These are phyloP conservation scores for Nipponacmea schrenckii DNA, from an alignment of 2,888 invertebrate species.

Conservation along the genomic window DNA sequence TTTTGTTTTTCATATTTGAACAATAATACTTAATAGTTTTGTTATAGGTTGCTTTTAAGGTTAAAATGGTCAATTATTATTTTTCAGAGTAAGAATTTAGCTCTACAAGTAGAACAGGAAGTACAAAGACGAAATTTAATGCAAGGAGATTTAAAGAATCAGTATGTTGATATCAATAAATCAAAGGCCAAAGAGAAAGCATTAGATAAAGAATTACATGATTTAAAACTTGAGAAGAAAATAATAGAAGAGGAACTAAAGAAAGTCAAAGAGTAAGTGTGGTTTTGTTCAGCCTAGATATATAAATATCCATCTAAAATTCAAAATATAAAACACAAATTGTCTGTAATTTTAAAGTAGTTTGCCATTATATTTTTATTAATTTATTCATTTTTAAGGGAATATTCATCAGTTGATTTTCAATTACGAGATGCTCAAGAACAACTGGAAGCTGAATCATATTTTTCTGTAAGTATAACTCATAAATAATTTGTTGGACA, in stretches of 20 bases:
- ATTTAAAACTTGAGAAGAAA: constrained; percentile 77
- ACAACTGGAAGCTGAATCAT: constrained; percentile 94
- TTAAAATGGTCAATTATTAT: constrained; percentile 3
- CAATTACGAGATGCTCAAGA: constrained; percentile 92
- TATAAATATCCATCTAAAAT: too few species aligned
- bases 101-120: constrained; percentile 91
- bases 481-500: not conserved
- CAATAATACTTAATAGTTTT: too few species aligned
- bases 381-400: constrained; percentile 44
- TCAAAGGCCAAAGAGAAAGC: constrained; percentile 80
- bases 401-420: constrained; percentile 73
- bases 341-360: too few species aligned
- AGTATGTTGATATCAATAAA: constrained; percentile 78
- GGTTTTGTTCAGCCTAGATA: not conserved
- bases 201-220: constrained; percentile 73
- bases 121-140: constrained; percentile 84
- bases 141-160: constrained; percentile 82
- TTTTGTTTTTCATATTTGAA: too few species aligned
- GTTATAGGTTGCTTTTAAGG: too few species aligned
- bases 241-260: constrained; percentile 81
- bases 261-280: constrained; percentile 75
- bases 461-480: constrained; percentile 80
- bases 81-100: constrained; percentile 73
- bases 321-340: too few species aligned
- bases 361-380: too few species aligned